Conservation (phyloP, 2,888 invertebrate species). For the Meteorus colon region DNA sequence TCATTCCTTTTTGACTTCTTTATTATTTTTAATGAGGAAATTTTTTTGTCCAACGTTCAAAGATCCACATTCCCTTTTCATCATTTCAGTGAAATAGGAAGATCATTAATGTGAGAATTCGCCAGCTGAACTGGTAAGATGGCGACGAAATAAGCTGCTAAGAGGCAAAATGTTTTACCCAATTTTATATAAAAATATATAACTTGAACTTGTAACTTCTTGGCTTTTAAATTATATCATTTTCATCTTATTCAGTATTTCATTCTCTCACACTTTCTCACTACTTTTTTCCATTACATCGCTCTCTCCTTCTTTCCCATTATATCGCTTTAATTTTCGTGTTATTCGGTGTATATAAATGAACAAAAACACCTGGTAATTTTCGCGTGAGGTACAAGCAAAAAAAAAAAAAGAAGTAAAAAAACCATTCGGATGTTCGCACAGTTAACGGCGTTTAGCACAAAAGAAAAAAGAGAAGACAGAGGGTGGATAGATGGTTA, state of each 20-base stretch:
- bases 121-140: slow-evolving; percentile 30
- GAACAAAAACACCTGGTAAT: slow-evolving; percentile 39
- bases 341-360: slow-evolving; percentile 45
- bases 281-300: slow-evolving; percentile 21
- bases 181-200: slow-evolving; percentile 11
- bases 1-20: not conserved
- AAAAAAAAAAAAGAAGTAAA: no score
- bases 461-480: slow-evolving; percentile 18
- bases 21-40: not conserved
- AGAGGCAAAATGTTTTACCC: not conserved
- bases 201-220: slow-evolving; percentile 11
- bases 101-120: slow-evolving; percentile 38
- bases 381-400: slow-evolving; percentile 21
- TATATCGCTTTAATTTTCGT: slow-evolving; percentile 25
- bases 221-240: not conserved
- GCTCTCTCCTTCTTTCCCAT: slow-evolving; percentile 6
- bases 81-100: not conserved
- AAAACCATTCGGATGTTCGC: not conserved
- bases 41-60: not conserved
- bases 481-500: slow-evolving; percentile 18
- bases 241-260: not conserved
- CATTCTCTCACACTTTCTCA: slow-evolving; percentile 18
- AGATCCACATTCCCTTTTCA: slow-evolving; percentile 8
- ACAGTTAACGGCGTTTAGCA: not conserved
- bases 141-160: not conserved